Conservation (phyloP, 23 tunicate genomes). For the Clavelina lepadiformis region DNA sequence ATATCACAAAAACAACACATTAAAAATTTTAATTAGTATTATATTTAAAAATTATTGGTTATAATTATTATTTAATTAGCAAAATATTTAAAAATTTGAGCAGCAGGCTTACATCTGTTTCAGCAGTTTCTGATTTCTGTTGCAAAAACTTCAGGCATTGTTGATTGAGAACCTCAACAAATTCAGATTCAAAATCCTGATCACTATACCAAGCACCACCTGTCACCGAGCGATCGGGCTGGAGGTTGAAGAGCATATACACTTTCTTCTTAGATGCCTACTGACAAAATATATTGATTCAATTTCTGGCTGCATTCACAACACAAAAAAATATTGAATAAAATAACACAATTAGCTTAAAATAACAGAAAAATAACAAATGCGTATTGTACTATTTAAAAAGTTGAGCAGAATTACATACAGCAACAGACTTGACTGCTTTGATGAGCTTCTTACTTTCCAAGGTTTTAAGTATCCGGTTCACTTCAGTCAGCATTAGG, state of each 20-base stretch:
- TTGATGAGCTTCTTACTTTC: conserved; percentile 86
- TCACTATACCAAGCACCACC: conserved; percentile 97
- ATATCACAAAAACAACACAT: too few relatives aligned
- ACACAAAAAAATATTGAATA: not conserved
- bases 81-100: too few relatives aligned
- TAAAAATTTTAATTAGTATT: too few relatives aligned
- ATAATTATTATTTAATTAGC: too few relatives aligned
- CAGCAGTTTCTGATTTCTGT: conserved; percentile 59
- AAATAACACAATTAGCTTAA: not conserved
- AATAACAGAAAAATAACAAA: not conserved
- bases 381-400: not conserved
- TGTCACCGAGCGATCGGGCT: conserved; percentile 87
- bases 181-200: conserved; percentile 91
- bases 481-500: conserved; percentile 90
- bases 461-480: conserved; percentile 72
- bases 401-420: conserved; percentile 11
- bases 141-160: conserved; percentile 76
- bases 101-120: conserved; percentile 53
- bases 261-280: conserved; percentile 85
- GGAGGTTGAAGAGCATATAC: conserved; percentile 78
- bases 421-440: conserved; percentile 91
- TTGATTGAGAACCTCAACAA: conserved; percentile 91
- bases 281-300: not conserved
- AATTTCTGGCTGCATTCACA: not conserved
- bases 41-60: too few relatives aligned